Conservation (phyloP, 2,797 vertebrate genomes). For the Silurus aristotelis region DNA sequence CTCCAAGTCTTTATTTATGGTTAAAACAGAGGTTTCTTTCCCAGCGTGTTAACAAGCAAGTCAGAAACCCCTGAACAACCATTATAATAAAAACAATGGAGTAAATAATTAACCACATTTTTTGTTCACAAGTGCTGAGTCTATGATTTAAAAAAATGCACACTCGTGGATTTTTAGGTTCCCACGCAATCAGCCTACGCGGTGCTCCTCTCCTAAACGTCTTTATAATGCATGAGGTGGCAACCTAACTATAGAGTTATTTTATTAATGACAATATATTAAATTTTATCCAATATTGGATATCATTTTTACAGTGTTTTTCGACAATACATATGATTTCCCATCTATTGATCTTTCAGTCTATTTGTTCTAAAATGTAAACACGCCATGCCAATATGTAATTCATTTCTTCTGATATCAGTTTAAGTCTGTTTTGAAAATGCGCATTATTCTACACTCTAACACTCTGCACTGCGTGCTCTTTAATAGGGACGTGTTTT, state of each 20-base stretch:
- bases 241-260: neutral
- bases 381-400: no score
- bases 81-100: slow-evolving; percentile 82
- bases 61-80: slow-evolving; percentile 79
- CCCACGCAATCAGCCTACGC: slow-evolving; percentile 88
- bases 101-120: slow-evolving; percentile 89
- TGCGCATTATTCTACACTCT: no score
- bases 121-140: slow-evolving; percentile 69
- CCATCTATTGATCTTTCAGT: no score
- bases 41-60: slow-evolving; percentile 4
- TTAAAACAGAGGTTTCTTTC: neutral
- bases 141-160: slow-evolving; percentile 74
- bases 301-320: neutral
- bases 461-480: no score
- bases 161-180: slow-evolving; percentile 78
- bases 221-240: slow-evolving; percentile 45
- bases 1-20: neutral
- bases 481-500: neutral
- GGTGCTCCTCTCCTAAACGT: slow-evolving; percentile 71
- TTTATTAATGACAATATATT: neutral
- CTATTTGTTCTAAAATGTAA: no score
- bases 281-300: no score
- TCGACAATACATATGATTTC: no score
- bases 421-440: neutral
- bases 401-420: neutral